phyloP scores from a whole-genome alignment of 2,797 vertebrate species.

The Tragopan temminckii region DNA sequence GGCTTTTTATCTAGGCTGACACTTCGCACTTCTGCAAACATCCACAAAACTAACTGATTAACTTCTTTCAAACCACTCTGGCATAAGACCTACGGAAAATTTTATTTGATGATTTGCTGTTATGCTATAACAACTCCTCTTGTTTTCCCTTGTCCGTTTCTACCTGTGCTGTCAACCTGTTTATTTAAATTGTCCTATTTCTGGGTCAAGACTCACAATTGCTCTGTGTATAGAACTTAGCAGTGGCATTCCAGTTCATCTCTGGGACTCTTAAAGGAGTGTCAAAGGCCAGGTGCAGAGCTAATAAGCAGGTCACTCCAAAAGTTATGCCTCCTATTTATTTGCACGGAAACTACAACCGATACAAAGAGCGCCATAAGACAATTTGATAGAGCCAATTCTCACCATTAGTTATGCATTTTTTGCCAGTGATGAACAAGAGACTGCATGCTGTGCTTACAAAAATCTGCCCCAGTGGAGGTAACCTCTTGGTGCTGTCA shows the following conservation, averaged over 20 bases:
- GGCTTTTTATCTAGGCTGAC: conserved; percentile 31
- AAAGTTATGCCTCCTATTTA: neutral
- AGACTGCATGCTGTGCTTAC: neutral
- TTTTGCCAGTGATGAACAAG: neutral
- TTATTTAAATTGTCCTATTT: neutral
- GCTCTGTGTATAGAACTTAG: neutral
- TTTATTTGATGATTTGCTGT: conserved; percentile 11
- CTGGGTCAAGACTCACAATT: neutral
- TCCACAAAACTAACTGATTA: conserved; percentile 19
- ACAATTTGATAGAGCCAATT: neutral
- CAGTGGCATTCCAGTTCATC: neutral
- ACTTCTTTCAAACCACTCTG: conserved; percentile 21
- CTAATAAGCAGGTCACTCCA: neutral
- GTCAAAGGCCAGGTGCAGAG: neutral
- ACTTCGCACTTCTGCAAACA: neutral
- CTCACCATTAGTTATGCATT: neutral
- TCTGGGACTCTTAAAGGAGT: neutral
- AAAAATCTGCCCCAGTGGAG: neutral
- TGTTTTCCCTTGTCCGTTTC: neutral
- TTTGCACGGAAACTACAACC: neutral
- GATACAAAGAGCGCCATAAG: neutral
- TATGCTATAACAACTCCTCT: neutral
- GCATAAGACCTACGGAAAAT: conserved; percentile 44
- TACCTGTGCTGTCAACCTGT: neutral
- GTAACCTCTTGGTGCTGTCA: neutral